Evolutionary conservation across 2,797 vertebrate species (phyloP).

Genomic region (Notolepis coatsorum): DNA sequence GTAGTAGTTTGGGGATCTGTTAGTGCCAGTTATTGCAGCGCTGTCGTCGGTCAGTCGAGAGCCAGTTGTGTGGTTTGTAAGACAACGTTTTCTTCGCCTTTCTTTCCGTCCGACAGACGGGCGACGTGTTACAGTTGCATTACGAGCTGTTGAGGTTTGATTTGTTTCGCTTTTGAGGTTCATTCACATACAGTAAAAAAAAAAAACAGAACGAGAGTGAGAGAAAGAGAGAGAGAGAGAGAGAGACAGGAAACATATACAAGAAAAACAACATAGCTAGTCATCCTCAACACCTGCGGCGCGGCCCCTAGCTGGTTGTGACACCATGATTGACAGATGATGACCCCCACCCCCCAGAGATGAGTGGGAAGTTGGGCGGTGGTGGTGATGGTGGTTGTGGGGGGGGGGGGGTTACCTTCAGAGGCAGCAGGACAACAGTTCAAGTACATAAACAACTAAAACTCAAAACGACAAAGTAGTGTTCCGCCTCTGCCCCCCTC

Average conservation of each 20-base stretch:
- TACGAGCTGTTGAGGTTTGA: conserved; percentile 76
- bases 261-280: conserved; percentile 44
- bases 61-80: conserved; percentile 32
- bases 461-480: conserved; percentile 34
- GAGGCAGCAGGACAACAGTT: conserved; percentile 62
- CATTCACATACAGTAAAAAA: conserved; percentile 49
- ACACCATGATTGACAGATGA: conserved; percentile 3
- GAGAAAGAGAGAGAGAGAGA: conserved; percentile 15
- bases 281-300: neutral
- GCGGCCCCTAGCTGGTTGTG: neutral
- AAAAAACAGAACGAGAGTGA: conserved; percentile 8
- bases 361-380: conserved; percentile 26
- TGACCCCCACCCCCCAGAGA: neutral
- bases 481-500: conserved; percentile 31
- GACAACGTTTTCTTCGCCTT: conserved; percentile 32
- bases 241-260: conserved; percentile 33
- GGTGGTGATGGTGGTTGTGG: conserved; percentile 32
- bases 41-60: conserved; percentile 28
- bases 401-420: conserved; percentile 28
- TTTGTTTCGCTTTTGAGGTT: conserved; percentile 77
- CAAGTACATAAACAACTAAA: conserved; percentile 55
- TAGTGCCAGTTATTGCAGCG: conserved; percentile 66
- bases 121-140: conserved; percentile 55
- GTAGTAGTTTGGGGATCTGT: conserved; percentile 63
- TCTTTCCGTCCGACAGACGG: neutral